Evolutionary conservation across 1,140 invertebrate species (phyloP).

Genomic region (Tyrophagus putrescentiae): DNA sequence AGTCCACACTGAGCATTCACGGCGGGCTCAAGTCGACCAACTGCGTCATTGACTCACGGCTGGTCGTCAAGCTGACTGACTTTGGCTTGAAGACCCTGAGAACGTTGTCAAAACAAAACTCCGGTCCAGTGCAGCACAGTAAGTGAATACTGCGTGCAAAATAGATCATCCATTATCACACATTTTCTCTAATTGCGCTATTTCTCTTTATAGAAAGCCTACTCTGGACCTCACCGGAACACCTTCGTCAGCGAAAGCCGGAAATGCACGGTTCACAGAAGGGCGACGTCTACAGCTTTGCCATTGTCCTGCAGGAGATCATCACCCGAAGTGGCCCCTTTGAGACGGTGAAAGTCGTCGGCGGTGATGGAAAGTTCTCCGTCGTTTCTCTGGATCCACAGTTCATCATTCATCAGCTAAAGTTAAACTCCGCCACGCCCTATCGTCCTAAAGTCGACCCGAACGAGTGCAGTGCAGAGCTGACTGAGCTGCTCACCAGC

Average conservation of each 20-base stretch:
- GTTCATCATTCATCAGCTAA: slow-evolving; percentile 22
- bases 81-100: slow-evolving; percentile 66
- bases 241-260: slow-evolving; percentile 43
- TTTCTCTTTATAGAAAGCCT: slow-evolving; percentile 42
- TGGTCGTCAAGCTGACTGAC: slow-evolving; percentile 91
- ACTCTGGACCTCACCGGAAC: slow-evolving; percentile 83
- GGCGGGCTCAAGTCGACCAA: slow-evolving; percentile 91
- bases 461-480: slow-evolving; percentile 19
- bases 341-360: slow-evolving; percentile 16
- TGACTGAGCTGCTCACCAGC: slow-evolving; percentile 17
- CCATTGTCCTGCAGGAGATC: slow-evolving; percentile 78
- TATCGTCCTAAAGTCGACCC: slow-evolving; percentile 23
- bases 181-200: neutral
- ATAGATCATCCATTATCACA: neutral
- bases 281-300: slow-evolving; percentile 88
- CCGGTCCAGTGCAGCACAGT: slow-evolving; percentile 1
- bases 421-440: slow-evolving; percentile 17
- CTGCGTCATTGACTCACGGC: slow-evolving; percentile 89
- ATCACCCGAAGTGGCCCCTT: slow-evolving; percentile 28
- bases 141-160: neutral
- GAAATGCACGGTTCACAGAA: slow-evolving; percentile 50
- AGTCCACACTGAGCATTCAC: slow-evolving; percentile 72
- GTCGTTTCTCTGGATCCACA: slow-evolving; percentile 21
- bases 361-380: slow-evolving; percentile 4
- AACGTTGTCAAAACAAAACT: slow-evolving; percentile 14